Evolutionary conservation across 2,888 invertebrate genomes (phyloP), one percentile per base, ranked within the genome.

Genomic region (Chaetogeoica ovagalla): DNA sequence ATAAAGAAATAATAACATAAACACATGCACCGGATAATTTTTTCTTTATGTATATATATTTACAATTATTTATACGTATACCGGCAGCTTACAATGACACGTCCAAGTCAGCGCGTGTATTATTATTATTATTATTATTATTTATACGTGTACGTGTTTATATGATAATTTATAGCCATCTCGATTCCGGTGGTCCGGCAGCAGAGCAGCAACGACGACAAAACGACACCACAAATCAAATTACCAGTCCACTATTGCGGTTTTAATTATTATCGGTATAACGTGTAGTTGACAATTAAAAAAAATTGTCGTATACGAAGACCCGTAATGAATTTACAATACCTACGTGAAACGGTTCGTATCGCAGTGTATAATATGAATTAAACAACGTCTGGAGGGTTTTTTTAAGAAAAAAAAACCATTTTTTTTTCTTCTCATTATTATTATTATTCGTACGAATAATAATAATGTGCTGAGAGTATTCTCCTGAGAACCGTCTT

Each of bases 191-290:
- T 79, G 79, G 79, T 79, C 79, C 63, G 63, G 71, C 55, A 30
- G 43, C 62, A 13, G 43, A 7, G 43, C 43, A 52, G 48, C 63
- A 62, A 37, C 52, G 37, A 77, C 69, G 79, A 71, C 71, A 79
- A 62, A 52, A 77, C 69, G 79, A 71, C 71, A 79, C 79, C 23
- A 79, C 79, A 79, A 79, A 79, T 79, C 79, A 79, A 79, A 79
- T 79, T 57, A 71, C 71, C 5, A 71, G 79, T 79, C 79, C 70
- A 71, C 71, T 79, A 4, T 30, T 71, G 79, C 79, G 43, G 79
- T 79, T 79, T 79, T 79, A 71, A 71, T 79, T 79, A 77, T 48
- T 70, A 69, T 62, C 3, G 23, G 30, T 60, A 62, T 39, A 19
- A 57, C 21, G 39, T 30, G 4, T 30, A 30, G 30, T 19, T 57